A percentile compares a stretch with the other conserved stretches of the same genome.
Conservation (phyloP, 2,797 vertebrate species). For the Alcedo atthis region DNA sequence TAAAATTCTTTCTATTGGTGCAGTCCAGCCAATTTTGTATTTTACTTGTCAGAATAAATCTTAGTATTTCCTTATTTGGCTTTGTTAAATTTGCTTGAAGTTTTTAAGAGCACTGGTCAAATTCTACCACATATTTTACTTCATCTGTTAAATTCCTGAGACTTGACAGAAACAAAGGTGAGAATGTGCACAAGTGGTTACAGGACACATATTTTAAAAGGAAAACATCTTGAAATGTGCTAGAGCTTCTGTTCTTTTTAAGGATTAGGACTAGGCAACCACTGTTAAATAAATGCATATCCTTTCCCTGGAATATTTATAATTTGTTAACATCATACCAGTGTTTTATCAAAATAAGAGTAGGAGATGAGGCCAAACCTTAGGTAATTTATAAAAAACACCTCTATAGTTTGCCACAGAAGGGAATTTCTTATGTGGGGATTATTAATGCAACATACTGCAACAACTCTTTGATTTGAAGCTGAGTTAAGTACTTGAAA, state of each 20-base stretch:
- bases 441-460: background rate
- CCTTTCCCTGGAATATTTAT: background rate
- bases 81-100: background rate
- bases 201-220: background rate
- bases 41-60: background rate
- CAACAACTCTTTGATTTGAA: conserved; percentile 16
- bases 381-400: background rate
- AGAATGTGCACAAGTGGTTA: background rate
- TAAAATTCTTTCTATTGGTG: background rate
- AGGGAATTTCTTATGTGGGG: background rate
- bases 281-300: background rate
- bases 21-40: background rate
- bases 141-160: background rate
- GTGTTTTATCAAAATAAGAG: background rate
- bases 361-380: background rate
- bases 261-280: background rate
- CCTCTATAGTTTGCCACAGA: background rate
- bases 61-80: conserved; percentile 5
- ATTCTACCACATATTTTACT: background rate
- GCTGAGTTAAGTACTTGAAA: background rate
- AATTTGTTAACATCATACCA: background rate
- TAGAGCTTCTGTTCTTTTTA: background rate
- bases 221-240: background rate
- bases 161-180: background rate
- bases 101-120: conserved; percentile 3